These are phyloP conservation scores for Lamellibrachia columna DNA, from an alignment of 2,888 invertebrate species.

Conservation along the genomic window DNA sequence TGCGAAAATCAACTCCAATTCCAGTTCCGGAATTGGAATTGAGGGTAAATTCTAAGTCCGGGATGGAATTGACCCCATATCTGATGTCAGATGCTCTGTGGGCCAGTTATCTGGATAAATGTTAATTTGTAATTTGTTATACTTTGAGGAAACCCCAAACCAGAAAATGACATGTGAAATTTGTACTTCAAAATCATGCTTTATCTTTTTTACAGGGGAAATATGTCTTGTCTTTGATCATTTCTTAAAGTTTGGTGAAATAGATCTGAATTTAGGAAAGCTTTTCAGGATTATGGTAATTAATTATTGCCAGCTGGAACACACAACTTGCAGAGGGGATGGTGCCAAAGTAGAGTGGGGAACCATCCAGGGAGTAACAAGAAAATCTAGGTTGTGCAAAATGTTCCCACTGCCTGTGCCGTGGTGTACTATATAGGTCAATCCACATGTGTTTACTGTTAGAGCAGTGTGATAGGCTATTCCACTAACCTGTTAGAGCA, in stretches of 20 bases:
- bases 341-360: neutral
- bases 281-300: neutral
- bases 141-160: neutral
- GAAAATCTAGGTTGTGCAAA: neutral
- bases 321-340: neutral
- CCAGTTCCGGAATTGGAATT: too few species aligned
- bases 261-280: neutral
- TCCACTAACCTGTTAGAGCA: too few species aligned
- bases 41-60: too few species aligned
- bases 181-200: neutral
- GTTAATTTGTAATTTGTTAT: neutral
- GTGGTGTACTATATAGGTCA: neutral
- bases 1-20: too few species aligned
- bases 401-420: neutral
- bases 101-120: neutral
- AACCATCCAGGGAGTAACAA: neutral
- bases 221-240: neutral
- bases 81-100: neutral
- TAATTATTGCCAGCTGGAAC: neutral
- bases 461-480: neutral
- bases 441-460: neutral
- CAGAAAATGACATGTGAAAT: neutral
- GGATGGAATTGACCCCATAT: too few species aligned
- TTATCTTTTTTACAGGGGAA: neutral
- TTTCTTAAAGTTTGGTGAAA: neutral